Base-by-base conservation (phyloP, 2,888 invertebrate species). In the Chalcis sispes region DNA sequence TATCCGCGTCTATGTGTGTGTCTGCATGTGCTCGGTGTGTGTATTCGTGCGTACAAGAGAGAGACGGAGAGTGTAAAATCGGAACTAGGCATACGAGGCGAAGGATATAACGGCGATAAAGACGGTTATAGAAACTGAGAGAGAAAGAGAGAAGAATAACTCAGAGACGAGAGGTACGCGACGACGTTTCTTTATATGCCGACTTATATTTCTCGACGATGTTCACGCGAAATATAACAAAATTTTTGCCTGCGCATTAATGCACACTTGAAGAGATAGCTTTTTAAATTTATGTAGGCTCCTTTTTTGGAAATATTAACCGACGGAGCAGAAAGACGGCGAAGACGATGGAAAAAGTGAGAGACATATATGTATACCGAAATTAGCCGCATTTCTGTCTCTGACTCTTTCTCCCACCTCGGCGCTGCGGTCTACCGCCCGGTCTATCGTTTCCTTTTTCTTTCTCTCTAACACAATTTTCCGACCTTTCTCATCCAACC, bases 271-370 rank as follows among this genome's bases (percentile, higher is more conserved):
- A n/a, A n/a, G n/a, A n/a, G n/a, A n/a, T n/a, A n/a, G n/a, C n/a
- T n/a, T n/a, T n/a, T n/a, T n/a, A n/a, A n/a, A n/a, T 20, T 42
- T 42, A 23, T 40, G 25, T 40, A 23, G 48, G 4, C 62, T 54
- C 72, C 64, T 64, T 72, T 72, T 72, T 64, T 72, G 72, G 72
- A 64, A 58, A 62, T 62, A 71, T 56, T 52, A 58, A 10, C 18
- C 15, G 32, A 10, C 40, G 36, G 59, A 8, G 15, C 15, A 23
- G 23, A 10, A 7, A 40, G 3, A 23, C 15, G 23, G 40, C 36
- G 25, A 20, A 20, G 13, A 13, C 20, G 29, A 13, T 23, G 40
- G 5, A n/a, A 25, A 29, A 15, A 42, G 15, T 15, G 42, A 42
- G 42, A n/a, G 50, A 25, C 66, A 32, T 48, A n/a, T 20, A 32